Conservation (phyloP, 2,888 invertebrate genomes). For the Cheilosia vernalis region DNA sequence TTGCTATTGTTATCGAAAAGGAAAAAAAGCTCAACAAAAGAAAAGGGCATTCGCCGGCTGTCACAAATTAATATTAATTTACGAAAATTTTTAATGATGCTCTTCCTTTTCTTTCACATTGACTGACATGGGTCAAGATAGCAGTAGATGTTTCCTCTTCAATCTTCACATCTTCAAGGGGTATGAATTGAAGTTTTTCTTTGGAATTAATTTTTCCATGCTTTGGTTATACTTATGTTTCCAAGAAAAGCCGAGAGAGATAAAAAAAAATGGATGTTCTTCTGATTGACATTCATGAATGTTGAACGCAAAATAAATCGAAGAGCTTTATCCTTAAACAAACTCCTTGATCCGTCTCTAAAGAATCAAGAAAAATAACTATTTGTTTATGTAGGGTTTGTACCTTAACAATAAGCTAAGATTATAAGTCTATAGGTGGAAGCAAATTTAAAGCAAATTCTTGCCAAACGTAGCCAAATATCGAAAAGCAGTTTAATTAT, state of each 20-base stretch:
- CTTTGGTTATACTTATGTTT: background rate
- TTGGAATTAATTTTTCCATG: background rate
- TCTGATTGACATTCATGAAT: constrained; percentile 45
- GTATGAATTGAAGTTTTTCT: constrained; percentile 18
- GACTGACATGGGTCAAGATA: constrained; percentile 41
- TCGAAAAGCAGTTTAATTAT: no score
- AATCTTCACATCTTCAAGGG: constrained; percentile 4
- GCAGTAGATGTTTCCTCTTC: background rate
- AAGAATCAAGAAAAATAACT: background rate
- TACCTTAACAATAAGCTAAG: no score
- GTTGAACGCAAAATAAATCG: constrained; percentile 34
- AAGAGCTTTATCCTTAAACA: constrained; percentile 42
- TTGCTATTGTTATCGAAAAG: constrained; percentile 26
- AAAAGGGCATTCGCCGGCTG: constrained; percentile 20
- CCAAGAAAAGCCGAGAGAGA: background rate
- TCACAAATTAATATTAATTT: constrained; percentile 56
- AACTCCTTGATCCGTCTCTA: constrained; percentile 30
- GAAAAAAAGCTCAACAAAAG: constrained; percentile 4
- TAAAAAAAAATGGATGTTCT: constrained; percentile 13
- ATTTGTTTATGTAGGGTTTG: background rate
- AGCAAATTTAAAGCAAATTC: no score
- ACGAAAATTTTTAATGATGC: constrained; percentile 48
- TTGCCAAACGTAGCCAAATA: no score
- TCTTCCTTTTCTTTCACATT: background rate
- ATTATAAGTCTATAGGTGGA: no score